Base-by-base conservation (phyloP, 2,888 invertebrate species). In the Perithous albicinctus region DNA sequence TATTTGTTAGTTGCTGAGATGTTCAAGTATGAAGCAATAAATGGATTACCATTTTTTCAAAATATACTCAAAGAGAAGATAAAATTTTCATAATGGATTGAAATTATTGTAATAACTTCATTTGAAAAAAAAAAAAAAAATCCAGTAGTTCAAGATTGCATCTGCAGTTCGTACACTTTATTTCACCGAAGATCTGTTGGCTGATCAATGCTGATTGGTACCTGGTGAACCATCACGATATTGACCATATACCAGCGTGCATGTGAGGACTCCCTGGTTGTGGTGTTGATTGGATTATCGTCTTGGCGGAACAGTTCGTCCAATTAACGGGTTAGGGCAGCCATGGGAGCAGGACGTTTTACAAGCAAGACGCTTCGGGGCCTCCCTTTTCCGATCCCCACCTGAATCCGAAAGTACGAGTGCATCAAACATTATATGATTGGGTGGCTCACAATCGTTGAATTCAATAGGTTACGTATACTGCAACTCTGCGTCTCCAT, bases 221-320 rank as follows among this genome's bases (percentile, higher is more conserved):
- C 48, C 20, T 48, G 20, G 48, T 20, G 8, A 46, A 1, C 1
- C 6, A 46, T 18, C 7, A 8, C 10, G 20, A 0, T 20, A 48
- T 20, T 48, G 2, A 20, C 29, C 12, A n/a, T 6, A 23, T 61
- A 72, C 18, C n/a, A 63, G 10, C 18, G 35, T 41, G 51, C 51
- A 51, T 54, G 38, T 51, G 38, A 54, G 54, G 61, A 23, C 46
- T 41, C 26, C 56, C 56, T 64, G 70, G 26, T 70, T 8, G 56
- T 64, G 75, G 75, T 64, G 75, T 80, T 80, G 75, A 80, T 80
- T 75, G 75, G 70, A 75, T 80, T 76, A 80, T 76, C 75, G 70
- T 32, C 56, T 70, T 59, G 75, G 70, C 15, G 59, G 48, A 64
- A 70, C 67, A 70, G 75, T 64, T 41, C 64, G 46, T 80, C 70